Evolutionary conservation across 2,888 invertebrate genomes (phyloP), one percentile per base, ranked within the genome.

Genomic region (Perizoma flavofasciatum): DNA sequence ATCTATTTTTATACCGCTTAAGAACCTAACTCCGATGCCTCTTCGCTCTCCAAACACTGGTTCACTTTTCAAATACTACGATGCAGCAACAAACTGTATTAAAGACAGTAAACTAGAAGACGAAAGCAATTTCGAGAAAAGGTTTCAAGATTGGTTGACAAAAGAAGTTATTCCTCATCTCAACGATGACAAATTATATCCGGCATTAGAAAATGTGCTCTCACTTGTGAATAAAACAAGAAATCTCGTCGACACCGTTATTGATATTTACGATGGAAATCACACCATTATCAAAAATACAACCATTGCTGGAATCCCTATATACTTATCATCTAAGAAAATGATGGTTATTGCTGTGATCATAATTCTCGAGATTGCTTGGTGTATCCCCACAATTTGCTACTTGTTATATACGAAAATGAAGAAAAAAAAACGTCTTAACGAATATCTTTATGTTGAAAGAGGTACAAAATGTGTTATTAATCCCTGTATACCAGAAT

Each of bases 1-100:
- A 39, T 88, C 93, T n/a, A 93, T 95, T 72, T 95, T 95, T 51
- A 70, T 95, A 32, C 95, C 95, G 0, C 89, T 95, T 52, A 93
- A 89, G 70, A 82, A 83, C 46, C 61, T 75, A 9, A 73, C 84
- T 0, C 57, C 86, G 5, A 67, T 88, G 41, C 63, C 75, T 11
- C 68, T 92, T 4, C 66, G 73, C 3, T 77, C 78, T 0, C 77
- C 78, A 33, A 69, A 81, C 47, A 66, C 81, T 7, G 83, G 87
- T 55, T 83, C 89, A 32, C 77, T 95, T 46, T 80, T 93, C 35
- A 93, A 93, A 53, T 95, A 93, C 73, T 95, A 94, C 72, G 83
- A 92, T 6, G 77, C 88, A 10, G 93, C 92, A 11, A 87, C 84
- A 51, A 82, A 88, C 64, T 95, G 95, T 68, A 81, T 94, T 37